Base-by-base conservation (phyloP, 2,113 vertebrate species). In the Saguinus midas region DNA sequence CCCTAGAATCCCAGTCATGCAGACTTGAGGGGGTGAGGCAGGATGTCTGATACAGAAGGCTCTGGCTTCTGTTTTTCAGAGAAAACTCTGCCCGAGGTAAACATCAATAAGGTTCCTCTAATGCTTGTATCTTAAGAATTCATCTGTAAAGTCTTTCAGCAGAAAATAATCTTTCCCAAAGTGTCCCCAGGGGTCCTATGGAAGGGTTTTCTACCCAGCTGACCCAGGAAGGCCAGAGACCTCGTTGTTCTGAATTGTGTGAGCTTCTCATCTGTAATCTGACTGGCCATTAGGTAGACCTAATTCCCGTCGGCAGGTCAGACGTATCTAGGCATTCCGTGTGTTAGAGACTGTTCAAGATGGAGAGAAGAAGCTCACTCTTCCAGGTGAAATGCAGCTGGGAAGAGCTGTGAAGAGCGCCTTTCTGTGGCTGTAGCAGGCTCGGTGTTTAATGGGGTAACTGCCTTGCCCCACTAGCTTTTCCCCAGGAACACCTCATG, bases 21-120 rank as follows among this genome's bases (percentile, higher is more conserved):
- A 1, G 3, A 16, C 10, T 16, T 20, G 0, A 0, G 5, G 3
- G 61, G 12, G 61, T 64, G 75, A 3, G 11, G 29, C 27, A 9
- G 20, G 12, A 4, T 20, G 0, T 55, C 45, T 35, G 18, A 6
- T 20, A 11, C 16, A 52, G 40, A 11, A 14, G 52, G 43, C 70
- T 78, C 57, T 43, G 27, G 27, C 29, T 86, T 61, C 70, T 55
- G 8, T 21, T 43, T 61, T 20, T 35, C 82, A 55, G 82, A 52
- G 70, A 3, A 16, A 1, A 25, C 9, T 9, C 2, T 0, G 25
- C 55, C 70, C 1, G 4, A 13, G 29, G 8, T 35, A 43, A 17
- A 23, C 61, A 32, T 68, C 17, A 1, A 1, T 25, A 32, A 48
- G 1, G 8, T 17, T 40, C 70, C 55, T 75, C 8, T 27, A 3